Evolutionary conservation across 2,888 invertebrate genomes (phyloP).

Genomic region (Mythimna albipuncta): DNA sequence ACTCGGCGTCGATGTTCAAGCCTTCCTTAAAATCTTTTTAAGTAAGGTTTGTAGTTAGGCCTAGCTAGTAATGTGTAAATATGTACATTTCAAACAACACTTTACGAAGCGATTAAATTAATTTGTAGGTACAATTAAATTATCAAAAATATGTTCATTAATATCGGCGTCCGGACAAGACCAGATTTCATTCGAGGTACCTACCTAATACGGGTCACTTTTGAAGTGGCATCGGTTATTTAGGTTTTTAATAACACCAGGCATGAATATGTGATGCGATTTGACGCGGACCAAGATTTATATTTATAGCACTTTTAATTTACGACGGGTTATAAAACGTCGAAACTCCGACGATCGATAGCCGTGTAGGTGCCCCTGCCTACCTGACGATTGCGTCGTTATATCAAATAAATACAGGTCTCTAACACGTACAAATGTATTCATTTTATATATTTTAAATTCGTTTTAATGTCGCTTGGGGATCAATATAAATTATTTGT

Average conservation of each 20-base stretch:
- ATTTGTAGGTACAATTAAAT: conserved; percentile 32
- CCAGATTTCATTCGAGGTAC: conserved; percentile 49
- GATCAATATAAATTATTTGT: conserved; percentile 35
- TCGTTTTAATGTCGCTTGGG: conserved; percentile 30
- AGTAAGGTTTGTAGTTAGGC: neutral
- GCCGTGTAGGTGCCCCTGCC: conserved; percentile 61
- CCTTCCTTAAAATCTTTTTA: neutral
- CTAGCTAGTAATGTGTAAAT: neutral
- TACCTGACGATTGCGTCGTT: conserved; percentile 68
- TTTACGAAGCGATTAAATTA: conserved; percentile 9
- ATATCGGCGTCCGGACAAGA: conserved; percentile 20
- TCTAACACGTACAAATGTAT: conserved; percentile 41
- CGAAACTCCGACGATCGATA: conserved; percentile 80
- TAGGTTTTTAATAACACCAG: conserved; percentile 79
- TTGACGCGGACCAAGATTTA: conserved; percentile 87
- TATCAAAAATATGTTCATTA: conserved; percentile 20
- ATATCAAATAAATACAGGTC: conserved; percentile 50
- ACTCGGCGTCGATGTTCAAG: no score
- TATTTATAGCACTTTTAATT: conserved; percentile 87
- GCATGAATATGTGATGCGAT: conserved; percentile 86
- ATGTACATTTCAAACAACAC: neutral
- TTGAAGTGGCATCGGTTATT: conserved; percentile 75
- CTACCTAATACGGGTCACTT: conserved; percentile 64
- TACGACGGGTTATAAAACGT: conserved; percentile 84
- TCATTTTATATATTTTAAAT: conserved; percentile 24